Conservation (phyloP, 2,797 vertebrate genomes). For the Leptodon cayanensis region DNA sequence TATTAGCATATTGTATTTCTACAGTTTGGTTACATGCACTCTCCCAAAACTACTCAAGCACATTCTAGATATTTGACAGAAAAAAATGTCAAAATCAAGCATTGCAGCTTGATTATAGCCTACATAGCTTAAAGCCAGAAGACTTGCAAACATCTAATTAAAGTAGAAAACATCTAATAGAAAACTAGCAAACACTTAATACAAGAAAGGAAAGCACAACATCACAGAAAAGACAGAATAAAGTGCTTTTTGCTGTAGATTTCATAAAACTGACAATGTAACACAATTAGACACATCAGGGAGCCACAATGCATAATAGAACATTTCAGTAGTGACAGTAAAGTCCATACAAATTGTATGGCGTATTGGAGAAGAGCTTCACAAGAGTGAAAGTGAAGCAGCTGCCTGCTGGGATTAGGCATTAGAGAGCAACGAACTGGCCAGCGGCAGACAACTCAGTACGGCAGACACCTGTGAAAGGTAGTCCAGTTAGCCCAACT, state of each 20-base stretch:
- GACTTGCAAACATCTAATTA: constrained; percentile 61
- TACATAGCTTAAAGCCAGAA: constrained; percentile 33
- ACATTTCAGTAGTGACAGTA: constrained; percentile 28
- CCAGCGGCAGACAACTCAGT: constrained; percentile 2
- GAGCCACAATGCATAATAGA: constrained; percentile 52
- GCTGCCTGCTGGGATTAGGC: constrained; percentile 9
- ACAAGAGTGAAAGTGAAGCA: constrained; percentile 33
- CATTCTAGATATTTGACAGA: constrained; percentile 7
- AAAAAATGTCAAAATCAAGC: constrained; percentile 3
- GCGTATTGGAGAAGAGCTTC: constrained; percentile 4
- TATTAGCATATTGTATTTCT: neutral
- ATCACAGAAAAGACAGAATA: constrained; percentile 52
- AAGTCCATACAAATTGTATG: constrained; percentile 24
- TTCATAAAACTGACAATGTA: constrained; percentile 66
- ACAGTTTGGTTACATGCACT: neutral
- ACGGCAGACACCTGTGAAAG: neutral
- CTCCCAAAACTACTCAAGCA: neutral
- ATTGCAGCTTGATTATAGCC: constrained; percentile 23
- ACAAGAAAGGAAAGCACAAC: constrained; percentile 37
- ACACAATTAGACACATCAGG: constrained; percentile 65
- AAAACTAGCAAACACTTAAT: constrained; percentile 56
- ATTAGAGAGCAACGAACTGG: neutral
- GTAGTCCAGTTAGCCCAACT: neutral
- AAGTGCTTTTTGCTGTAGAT: constrained; percentile 60
- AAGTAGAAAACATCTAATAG: constrained; percentile 64